Evolutionary conservation across 2,113 vertebrate species (phyloP).

Genomic region (Corynorhinus townsendii): DNA sequence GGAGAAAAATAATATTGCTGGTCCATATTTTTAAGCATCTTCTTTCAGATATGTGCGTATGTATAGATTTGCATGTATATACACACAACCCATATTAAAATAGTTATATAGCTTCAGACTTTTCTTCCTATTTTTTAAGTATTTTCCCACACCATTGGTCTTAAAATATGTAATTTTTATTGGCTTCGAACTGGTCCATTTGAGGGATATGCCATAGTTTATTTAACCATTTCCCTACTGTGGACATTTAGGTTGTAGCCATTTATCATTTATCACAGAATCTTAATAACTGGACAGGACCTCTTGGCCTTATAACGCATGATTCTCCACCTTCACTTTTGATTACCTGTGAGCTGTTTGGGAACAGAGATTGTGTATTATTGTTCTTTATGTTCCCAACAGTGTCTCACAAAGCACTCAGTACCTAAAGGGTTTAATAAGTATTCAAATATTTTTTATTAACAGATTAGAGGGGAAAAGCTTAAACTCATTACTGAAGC

Average conservation of each 20-base stretch:
- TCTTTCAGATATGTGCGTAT: not conserved
- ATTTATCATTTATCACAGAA: not conserved
- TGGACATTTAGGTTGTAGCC: not conserved
- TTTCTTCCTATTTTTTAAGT: not conserved
- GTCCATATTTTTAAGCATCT: not conserved
- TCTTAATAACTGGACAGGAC: not conserved
- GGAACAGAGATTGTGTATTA: not conserved
- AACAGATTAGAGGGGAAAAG: not conserved
- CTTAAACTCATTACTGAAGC: constrained; percentile 38
- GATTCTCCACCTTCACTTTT: not conserved
- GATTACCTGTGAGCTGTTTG: not conserved
- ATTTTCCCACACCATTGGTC: not conserved
- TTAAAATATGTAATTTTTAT: not conserved
- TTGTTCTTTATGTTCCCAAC: not conserved
- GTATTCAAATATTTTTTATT: not conserved
- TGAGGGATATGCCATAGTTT: not conserved
- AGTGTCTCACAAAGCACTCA: not conserved
- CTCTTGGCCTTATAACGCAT: not conserved
- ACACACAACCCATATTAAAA: not conserved
- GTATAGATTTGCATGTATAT: not conserved
- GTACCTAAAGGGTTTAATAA: not conserved
- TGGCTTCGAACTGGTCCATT: not conserved
- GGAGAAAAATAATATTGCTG: not conserved
- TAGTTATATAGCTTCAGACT: not conserved
- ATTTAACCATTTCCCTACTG: not conserved